phyloP scores from a whole-genome alignment of 1,140 invertebrate genomes.

The Brachionus angularis region DNA sequence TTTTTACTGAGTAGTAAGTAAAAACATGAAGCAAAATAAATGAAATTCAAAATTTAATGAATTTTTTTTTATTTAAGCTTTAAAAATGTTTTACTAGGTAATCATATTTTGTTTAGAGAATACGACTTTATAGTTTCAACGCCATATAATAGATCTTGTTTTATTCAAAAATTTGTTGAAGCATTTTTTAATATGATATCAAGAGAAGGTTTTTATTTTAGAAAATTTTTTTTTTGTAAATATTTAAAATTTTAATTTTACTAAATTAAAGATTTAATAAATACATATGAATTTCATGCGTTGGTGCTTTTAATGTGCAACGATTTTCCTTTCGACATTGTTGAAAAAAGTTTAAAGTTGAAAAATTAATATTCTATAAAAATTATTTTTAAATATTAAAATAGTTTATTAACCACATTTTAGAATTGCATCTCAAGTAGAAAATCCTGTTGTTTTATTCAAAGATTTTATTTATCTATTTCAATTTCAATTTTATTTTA shows the following conservation, averaged over 20 bases:
- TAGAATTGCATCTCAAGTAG: conserved; percentile 4
- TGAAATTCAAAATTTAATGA: background rate
- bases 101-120: conserved; percentile 56
- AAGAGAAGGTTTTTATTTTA: conserved; percentile 52
- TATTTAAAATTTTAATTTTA: conserved; percentile 2
- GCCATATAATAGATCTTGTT: conserved; percentile 55
- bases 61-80: conserved; percentile 50
- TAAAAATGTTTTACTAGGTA: conserved; percentile 53
- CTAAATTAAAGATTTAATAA: conserved; percentile 52
- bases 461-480: conserved; percentile 57
- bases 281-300: conserved; percentile 56
- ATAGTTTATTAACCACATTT: background rate
- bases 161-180: conserved; percentile 55
- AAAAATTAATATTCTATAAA: conserved; percentile 31
- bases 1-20: conserved; percentile 57
- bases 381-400: background rate
- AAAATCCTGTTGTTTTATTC: conserved; percentile 49
- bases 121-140: conserved; percentile 53
- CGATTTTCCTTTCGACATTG: conserved; percentile 54
- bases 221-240: background rate
- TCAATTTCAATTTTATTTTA: conserved; percentile 57
- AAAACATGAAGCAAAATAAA: background rate
- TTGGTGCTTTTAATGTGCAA: conserved; percentile 53
- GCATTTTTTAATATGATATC: conserved; percentile 54
- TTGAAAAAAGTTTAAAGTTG: conserved; percentile 58